Evolutionary conservation across 2,888 invertebrate species (phyloP).

Genomic region (Troides helena): DNA sequence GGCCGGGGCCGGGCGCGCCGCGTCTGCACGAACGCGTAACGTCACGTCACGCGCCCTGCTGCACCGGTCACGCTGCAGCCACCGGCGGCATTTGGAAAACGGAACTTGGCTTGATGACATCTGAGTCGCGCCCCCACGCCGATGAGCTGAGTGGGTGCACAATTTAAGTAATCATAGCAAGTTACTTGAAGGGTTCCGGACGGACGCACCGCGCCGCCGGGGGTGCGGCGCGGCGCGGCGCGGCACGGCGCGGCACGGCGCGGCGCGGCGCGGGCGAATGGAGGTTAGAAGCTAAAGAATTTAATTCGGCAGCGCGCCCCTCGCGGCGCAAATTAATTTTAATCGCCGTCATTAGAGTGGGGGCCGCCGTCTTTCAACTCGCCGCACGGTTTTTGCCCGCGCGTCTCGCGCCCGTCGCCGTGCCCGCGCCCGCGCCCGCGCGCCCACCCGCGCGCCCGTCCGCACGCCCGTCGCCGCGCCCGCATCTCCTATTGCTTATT

Average conservation of each 20-base stretch:
- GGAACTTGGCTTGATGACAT: not conserved
- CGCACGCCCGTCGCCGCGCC: too few species aligned
- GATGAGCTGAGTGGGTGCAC: not conserved
- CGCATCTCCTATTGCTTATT: too few species aligned
- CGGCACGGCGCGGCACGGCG: too few species aligned
- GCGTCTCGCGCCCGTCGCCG: not conserved
- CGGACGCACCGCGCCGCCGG: not conserved
- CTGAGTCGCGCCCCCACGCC: not conserved
- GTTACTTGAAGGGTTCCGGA: slow-evolving; percentile 10
- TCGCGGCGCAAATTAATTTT: slow-evolving; percentile 72
- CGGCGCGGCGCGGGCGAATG: slow-evolving; percentile 5
- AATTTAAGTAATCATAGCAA: slow-evolving; percentile 4
- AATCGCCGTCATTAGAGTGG: slow-evolving; percentile 70
- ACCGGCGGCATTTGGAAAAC: not conserved
- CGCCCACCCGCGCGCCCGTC: not conserved
- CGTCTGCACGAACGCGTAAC: too few species aligned
- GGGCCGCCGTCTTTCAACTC: slow-evolving; percentile 42
- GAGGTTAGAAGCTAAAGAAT: slow-evolving; percentile 48
- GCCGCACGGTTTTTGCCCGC: slow-evolving; percentile 42
- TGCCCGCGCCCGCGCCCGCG: too few species aligned
- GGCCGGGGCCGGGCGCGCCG: too few species aligned
- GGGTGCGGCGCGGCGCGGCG: not conserved
- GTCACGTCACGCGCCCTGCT: too few species aligned
- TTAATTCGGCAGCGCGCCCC: slow-evolving; percentile 61
- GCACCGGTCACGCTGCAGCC: too few species aligned